Evolutionary conservation across 2,113 vertebrate species (phyloP).

Genomic region (Nothoprocta perdicaria): DNA sequence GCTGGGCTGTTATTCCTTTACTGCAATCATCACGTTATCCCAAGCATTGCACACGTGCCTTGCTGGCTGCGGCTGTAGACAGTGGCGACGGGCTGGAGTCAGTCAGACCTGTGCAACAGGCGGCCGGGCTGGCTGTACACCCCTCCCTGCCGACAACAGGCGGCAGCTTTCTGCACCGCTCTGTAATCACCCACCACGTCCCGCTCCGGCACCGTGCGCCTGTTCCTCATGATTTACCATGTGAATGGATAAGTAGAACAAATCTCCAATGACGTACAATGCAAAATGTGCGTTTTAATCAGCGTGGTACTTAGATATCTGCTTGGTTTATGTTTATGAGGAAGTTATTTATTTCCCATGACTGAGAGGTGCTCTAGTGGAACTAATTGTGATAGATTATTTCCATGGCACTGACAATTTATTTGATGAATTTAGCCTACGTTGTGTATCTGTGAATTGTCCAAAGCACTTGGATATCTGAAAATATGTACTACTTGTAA

Average conservation of each 20-base stretch:
- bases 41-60: background rate
- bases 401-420: constrained; percentile 38
- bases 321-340: constrained; percentile 47
- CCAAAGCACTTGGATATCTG: constrained; percentile 3
- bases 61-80: background rate
- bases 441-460: background rate
- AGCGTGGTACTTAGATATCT: constrained; percentile 63
- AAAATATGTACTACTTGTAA: background rate
- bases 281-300: constrained; percentile 70
- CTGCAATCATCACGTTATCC: background rate
- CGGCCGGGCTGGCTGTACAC: background rate
- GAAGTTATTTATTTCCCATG: constrained; percentile 73
- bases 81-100: background rate
- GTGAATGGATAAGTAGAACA: constrained; percentile 60
- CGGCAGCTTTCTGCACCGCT: constrained; percentile 26
- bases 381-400: constrained; percentile 75
- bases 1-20: constrained; percentile 5
- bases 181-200: constrained; percentile 58
- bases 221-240: constrained; percentile 59
- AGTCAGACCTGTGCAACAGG: background rate
- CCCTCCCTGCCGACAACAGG: background rate
- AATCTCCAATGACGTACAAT: constrained; percentile 56
- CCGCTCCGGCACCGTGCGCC: background rate
- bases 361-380: constrained; percentile 62
- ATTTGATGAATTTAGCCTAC: constrained; percentile 22